Base-by-base conservation (phyloP, 2,113 vertebrate species). In the Campylomormyrus tamandua region DNA sequence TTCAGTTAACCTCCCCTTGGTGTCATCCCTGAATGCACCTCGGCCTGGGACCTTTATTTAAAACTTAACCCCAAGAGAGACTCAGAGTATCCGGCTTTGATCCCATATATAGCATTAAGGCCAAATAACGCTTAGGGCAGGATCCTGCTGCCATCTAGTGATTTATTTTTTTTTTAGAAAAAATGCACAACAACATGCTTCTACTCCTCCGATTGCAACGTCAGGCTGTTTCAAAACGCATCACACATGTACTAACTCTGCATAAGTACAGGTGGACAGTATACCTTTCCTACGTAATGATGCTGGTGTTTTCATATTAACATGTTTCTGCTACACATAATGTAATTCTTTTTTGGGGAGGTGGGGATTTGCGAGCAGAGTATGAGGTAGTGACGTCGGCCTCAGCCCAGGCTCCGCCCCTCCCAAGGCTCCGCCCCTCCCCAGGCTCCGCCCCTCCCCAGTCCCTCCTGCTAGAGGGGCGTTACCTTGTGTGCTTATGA, bases 401-500 rank as follows among this genome's bases (percentile, higher is more conserved):
- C n/a, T 13, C 17, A 70, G 24, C 56, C 56, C 24, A n/a, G 56
- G 24, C 56, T 0, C 56, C 10, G 24, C 62, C n/a, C 62, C 62
- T 11, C 62, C 62, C 62, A 10, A 3, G 31, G 24, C 56, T 0
- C 56, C 10, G 24, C 62, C n/a, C 62, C 62, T 11, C 62, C 62
- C 56, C 21, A n/a, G 56, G 21, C 56, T 0, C 56, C 10, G 24
- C 62, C n/a, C 62, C 62, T 11, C 62, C 62, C 62, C n/a, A 3
- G 31, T 1, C 58, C 77, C 35, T 45, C 19, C 19, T 9, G 80
- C 42, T 5, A 3, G 24, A 31, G 70, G 50, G 17, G 15, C 1
- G 1, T 87, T 93, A 98, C 97, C 97, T 91, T 96, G 90, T 66
- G 94, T 93, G 24, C 90, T 86, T 88, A 98, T 97, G 89, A 98